phyloP scores from a whole-genome alignment of 1,140 invertebrate species.

The Macrosteles quadrilineatus region DNA sequence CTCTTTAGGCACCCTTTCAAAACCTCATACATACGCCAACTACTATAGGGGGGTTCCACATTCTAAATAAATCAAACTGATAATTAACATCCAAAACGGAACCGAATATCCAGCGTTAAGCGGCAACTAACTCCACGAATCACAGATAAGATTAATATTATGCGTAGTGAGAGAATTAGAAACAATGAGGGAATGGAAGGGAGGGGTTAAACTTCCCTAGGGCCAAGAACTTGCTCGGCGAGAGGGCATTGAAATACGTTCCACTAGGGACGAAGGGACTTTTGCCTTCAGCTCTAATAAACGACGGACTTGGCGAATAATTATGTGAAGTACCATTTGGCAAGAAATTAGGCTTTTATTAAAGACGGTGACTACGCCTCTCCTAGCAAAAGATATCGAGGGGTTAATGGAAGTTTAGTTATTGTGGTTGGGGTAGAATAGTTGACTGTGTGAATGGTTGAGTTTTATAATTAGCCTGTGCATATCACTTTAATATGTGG shows the following conservation, averaged over 20 bases:
- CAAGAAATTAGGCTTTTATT: constrained; percentile 7
- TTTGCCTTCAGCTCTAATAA: constrained; percentile 6
- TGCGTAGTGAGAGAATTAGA: constrained; percentile 11
- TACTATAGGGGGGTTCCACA: too few relatives aligned
- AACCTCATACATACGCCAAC: too few relatives aligned
- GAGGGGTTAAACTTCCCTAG: constrained; percentile 7
- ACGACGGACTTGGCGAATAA: constrained; percentile 2
- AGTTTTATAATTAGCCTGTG: too few relatives aligned
- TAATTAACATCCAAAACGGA: constrained; percentile 3
- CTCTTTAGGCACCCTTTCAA: too few relatives aligned
- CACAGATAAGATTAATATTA: constrained; percentile 14
- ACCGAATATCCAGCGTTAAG: neutral
- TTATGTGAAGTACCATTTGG: constrained; percentile 16
- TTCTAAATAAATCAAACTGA: too few relatives aligned
- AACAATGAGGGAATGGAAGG: neutral
- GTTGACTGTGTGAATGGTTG: too few relatives aligned
- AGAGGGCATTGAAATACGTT: constrained; percentile 16
- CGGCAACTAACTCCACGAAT: constrained; percentile 2
- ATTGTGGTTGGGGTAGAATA: too few relatives aligned
- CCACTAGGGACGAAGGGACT: constrained; percentile 8
- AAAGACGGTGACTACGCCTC: neutral
- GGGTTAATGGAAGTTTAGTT: too few relatives aligned
- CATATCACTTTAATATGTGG: too few relatives aligned
- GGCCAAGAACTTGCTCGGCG: neutral
- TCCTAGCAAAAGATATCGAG: too few relatives aligned